Base-by-base conservation (phyloP, 1,140 invertebrate genomes). In the Lepidurus couesii region DNA sequence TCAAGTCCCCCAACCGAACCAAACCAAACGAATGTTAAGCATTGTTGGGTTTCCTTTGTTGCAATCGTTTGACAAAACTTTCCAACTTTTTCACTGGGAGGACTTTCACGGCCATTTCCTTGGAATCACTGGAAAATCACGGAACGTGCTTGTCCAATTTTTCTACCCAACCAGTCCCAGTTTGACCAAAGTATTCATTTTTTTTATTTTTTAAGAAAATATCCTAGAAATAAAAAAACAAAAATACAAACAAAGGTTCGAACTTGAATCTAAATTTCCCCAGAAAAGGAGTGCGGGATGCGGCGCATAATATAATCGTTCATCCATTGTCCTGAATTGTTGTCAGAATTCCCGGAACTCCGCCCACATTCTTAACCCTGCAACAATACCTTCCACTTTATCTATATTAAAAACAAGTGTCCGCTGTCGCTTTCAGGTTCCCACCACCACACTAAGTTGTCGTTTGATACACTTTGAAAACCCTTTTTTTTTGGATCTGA, bases 61-160 rank as follows among this genome's bases (percentile, higher is more conserved):
- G 34, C 34, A 34, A 34, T 34, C 34, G 34, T 34, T 34, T 34
- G 34, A 34, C 4, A 34, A 34, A 34, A 34, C 34, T 34, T 34
- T 4, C 34, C 34, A 34, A 34, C 34, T 34, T 65, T 65, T 65
- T 65, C 53, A n/a, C 21, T 21, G 9, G 21, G 21, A 65, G n/a
- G 16, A 65, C 16, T 21, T 65, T 65, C 21, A 13, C 53, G 53
- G 21, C 53, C 16, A 13, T 65, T 21, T 65, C 21, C 53, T 16
- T 21, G 53, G 53, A 65, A 65, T 21, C 6, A 21, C 16, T 21
- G 16, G 53, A 65, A 65, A 65, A 65, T 65, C 53, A 65, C 53
- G 53, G 53, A 65, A 65, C 53, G 53, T 65, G 53, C 53, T 65
- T 13, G 21, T n/a, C 53, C 53, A 65, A 65, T 65, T 21, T 65